These are phyloP conservation scores for Thamnaconus septentrionalis DNA, from an alignment of 2,113 vertebrate genomes.

Conservation along the genomic window DNA sequence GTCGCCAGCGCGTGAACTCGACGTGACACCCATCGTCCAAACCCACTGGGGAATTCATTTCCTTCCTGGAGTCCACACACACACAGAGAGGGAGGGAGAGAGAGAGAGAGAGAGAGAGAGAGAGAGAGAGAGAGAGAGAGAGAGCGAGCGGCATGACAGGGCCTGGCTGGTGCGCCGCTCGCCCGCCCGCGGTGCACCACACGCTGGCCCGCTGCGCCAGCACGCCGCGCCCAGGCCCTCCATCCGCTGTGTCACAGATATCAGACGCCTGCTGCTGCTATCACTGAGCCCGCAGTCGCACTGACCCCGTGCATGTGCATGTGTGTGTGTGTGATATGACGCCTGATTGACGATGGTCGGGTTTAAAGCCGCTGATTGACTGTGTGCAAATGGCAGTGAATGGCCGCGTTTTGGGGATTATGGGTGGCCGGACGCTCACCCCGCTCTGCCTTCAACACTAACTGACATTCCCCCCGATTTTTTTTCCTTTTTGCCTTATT, in stretches of 20 bases:
- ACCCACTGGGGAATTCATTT: too few relatives aligned
- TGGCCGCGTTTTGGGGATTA: slow-evolving; percentile 55
- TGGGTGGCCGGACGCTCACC: slow-evolving; percentile 48
- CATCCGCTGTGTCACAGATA: slow-evolving; percentile 97
- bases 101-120: neutral
- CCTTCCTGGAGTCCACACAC: too few relatives aligned
- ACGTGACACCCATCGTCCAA: too few relatives aligned
- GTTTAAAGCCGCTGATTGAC: slow-evolving; percentile 54
- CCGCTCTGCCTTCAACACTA: slow-evolving; percentile 40
- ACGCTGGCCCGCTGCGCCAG: slow-evolving; percentile 95
- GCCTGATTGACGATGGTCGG: slow-evolving; percentile 43
- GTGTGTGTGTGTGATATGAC: slow-evolving; percentile 28
- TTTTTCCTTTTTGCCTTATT: neutral
- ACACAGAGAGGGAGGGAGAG: too few relatives aligned
- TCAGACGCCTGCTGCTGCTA: slow-evolving; percentile 93
- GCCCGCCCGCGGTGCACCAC: slow-evolving; percentile 92
- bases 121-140: neutral
- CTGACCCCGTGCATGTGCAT: slow-evolving; percentile 40
- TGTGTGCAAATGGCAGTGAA: slow-evolving; percentile 54
- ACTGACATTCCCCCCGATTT: slow-evolving; percentile 41
- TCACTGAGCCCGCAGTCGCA: slow-evolving; percentile 67
- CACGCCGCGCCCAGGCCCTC: slow-evolving; percentile 95
- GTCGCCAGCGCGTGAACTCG: too few relatives aligned
- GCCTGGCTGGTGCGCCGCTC: slow-evolving; percentile 89
- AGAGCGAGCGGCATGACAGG: slow-evolving; percentile 76